These are phyloP conservation scores for Yponomeuta sedellus DNA, from an alignment of 2,888 invertebrate species.

Conservation along the genomic window DNA sequence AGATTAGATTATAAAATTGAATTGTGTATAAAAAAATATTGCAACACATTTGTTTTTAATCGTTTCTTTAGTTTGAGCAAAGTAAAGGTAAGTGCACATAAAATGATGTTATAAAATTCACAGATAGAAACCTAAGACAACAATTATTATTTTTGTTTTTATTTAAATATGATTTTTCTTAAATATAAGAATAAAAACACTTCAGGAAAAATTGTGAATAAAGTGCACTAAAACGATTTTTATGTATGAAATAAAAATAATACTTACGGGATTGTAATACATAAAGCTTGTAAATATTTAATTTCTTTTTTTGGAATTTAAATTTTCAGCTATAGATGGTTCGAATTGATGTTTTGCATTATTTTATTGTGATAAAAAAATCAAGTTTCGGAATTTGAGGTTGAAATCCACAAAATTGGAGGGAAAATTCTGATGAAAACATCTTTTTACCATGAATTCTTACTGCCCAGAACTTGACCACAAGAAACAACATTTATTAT, in stretches of 20 bases:
- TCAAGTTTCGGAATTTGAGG: neutral
- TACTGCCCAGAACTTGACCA: too few relatives aligned
- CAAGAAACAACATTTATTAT: too few relatives aligned
- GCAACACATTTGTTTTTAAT: constrained; percentile 24
- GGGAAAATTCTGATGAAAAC: neutral
- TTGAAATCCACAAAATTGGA: neutral
- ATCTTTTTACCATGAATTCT: too few relatives aligned
- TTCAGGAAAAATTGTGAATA: constrained; percentile 49
- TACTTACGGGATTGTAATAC: constrained; percentile 53
- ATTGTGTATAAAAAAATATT: constrained; percentile 27
- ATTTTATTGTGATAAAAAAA: constrained; percentile 12
- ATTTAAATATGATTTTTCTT: constrained; percentile 26
- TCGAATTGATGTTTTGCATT: constrained; percentile 23
- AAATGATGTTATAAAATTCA: constrained; percentile 36
- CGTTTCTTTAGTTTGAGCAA: constrained; percentile 22
- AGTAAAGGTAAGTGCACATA: constrained; percentile 20
- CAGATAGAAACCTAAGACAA: constrained; percentile 43
- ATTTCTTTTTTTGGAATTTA: constrained; percentile 20
- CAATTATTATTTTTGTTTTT: constrained; percentile 33
- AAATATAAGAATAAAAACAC: constrained; percentile 28
- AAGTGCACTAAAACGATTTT: constrained; percentile 48
- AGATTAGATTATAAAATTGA: constrained; percentile 41
- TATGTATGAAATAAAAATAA: constrained; percentile 52
- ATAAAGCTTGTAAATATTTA: constrained; percentile 44
- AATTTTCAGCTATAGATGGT: constrained; percentile 30